A percentile compares a stretch with the other conserved stretches of the same genome.
These are phyloP conservation scores for Porites lobata DNA, from an alignment of 92 coral and sea anemone species.

Conservation along the genomic window DNA sequence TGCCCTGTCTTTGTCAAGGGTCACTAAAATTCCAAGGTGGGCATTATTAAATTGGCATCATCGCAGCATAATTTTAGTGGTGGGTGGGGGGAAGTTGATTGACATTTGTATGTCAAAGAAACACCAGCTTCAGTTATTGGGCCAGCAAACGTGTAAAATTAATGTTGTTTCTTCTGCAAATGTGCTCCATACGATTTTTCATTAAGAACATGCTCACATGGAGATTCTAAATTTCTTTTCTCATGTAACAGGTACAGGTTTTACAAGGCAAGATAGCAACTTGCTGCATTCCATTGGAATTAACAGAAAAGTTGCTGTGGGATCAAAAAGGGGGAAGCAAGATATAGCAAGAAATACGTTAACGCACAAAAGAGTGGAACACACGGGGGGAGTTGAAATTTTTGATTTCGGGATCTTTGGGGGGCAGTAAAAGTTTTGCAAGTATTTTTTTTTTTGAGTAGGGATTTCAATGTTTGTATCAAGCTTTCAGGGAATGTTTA, in stretches of 20 bases:
- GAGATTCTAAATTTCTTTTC: too few relatives aligned
- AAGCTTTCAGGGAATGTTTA: too few relatives aligned
- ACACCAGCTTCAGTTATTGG: not conserved
- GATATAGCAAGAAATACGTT: conserved; percentile 39
- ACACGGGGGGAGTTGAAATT: not conserved
- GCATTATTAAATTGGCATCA: not conserved
- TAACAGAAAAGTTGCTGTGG: conserved; percentile 41
- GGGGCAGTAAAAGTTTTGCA: too few relatives aligned
- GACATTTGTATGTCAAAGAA: not conserved
- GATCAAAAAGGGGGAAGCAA: conserved; percentile 21
- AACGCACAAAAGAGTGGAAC: conserved; percentile 51
- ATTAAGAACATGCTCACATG: too few relatives aligned
- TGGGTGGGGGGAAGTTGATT: not conserved
- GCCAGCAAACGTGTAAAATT: not conserved
- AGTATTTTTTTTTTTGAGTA: too few relatives aligned
- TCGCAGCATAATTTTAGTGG: not conserved
- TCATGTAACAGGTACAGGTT: conserved; percentile 27
- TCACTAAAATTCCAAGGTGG: not conserved
- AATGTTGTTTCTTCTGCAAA: too few relatives aligned
- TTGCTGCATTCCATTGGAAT: conserved; percentile 58
- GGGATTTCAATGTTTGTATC: too few relatives aligned
- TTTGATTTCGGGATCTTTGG: too few relatives aligned
- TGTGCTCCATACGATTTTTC: too few relatives aligned
- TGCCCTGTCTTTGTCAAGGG: not conserved
- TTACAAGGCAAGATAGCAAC: conserved; percentile 60